A percentile compares a stretch with the other conserved stretches of the same genome.
These are phyloP conservation scores for Gryllus bimaculatus DNA, from an alignment of 1,140 invertebrate genomes.

Conservation along the genomic window DNA sequence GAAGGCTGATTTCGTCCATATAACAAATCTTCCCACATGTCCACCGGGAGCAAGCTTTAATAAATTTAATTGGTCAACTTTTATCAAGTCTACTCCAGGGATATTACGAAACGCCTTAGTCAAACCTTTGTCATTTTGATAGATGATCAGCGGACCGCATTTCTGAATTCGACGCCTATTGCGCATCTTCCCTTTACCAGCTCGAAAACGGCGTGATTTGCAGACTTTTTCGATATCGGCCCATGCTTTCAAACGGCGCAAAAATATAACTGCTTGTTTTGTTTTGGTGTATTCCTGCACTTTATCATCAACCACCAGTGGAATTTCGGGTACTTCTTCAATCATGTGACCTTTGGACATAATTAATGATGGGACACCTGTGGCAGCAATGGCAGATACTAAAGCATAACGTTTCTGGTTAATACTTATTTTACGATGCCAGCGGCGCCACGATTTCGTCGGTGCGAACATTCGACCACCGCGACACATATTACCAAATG, in stretches of 20 bases:
- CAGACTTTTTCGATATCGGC: constrained; percentile 96
- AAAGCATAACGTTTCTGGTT: constrained; percentile 94
- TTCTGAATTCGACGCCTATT: constrained; percentile 93
- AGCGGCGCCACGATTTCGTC: constrained; percentile 94
- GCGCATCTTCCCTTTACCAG: constrained; percentile 98
- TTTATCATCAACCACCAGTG: constrained; percentile 93
- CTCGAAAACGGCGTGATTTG: constrained; percentile 91
- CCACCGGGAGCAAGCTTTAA: constrained; percentile 96
- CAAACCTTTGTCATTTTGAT: constrained; percentile 89
- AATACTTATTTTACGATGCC: constrained; percentile 94
- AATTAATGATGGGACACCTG: constrained; percentile 90
- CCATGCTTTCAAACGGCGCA: constrained; percentile 89
- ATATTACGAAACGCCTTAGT: constrained; percentile 96
- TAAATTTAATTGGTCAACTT: constrained; percentile 87
- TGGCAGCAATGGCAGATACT: constrained; percentile 92
- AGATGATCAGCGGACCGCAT: constrained; percentile 90
- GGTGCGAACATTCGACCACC: constrained; percentile 99
- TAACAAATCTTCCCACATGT: constrained; percentile 94
- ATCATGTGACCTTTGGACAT: constrained; percentile 96
- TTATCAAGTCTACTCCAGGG: constrained; percentile 89
- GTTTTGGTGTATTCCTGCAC: constrained; percentile 94
- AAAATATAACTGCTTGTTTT: constrained; percentile 91
- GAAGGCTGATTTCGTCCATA: constrained; percentile 97
- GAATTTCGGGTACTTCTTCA: constrained; percentile 89
- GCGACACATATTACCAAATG: constrained; percentile 99